A percentile compares a stretch with the other conserved stretches of the same genome.
Evolutionary conservation across 2,797 vertebrate genomes (phyloP).

Genomic region (Acomys russatus): DNA sequence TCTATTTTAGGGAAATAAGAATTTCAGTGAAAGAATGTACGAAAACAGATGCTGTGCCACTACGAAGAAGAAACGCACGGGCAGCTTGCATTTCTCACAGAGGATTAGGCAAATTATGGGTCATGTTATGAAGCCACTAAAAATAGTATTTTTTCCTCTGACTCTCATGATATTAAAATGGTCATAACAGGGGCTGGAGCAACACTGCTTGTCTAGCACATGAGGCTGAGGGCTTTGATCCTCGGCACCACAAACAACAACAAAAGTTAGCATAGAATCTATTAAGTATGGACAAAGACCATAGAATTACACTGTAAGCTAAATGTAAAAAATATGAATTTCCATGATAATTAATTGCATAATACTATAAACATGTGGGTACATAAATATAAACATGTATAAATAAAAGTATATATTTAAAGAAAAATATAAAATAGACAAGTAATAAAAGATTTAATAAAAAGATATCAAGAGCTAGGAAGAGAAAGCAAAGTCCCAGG

Average conservation of each 20-base stretch:
- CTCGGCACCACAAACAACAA: neutral
- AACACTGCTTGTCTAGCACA: neutral
- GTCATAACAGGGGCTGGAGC: neutral
- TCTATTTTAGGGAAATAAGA: conserved; percentile 19
- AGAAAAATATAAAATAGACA: neutral
- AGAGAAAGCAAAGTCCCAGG: conserved; percentile 62
- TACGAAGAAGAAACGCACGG: conserved; percentile 52
- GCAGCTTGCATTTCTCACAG: conserved; percentile 40
- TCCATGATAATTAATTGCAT: conserved; percentile 10
- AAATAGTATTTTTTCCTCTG: conserved; percentile 21
- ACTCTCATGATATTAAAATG: conserved; percentile 38
- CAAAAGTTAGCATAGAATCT: neutral
- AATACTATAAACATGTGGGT: neutral
- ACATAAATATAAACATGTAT: conserved; percentile 43
- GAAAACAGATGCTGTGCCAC: neutral
- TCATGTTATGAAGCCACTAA: conserved; percentile 38
- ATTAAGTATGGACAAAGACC: neutral
- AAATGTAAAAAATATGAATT: conserved; percentile 31
- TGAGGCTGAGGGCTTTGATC: neutral
- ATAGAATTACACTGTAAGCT: conserved; percentile 41
- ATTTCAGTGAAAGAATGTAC: conserved; percentile 35
- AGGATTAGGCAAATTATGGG: neutral
- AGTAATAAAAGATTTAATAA: conserved; percentile 30
- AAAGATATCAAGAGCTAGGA: conserved; percentile 22
- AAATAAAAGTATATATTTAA: conserved; percentile 21